Base-by-base conservation (phyloP, 1,140 invertebrate genomes). In the Drosophila micromelanica region DNA sequence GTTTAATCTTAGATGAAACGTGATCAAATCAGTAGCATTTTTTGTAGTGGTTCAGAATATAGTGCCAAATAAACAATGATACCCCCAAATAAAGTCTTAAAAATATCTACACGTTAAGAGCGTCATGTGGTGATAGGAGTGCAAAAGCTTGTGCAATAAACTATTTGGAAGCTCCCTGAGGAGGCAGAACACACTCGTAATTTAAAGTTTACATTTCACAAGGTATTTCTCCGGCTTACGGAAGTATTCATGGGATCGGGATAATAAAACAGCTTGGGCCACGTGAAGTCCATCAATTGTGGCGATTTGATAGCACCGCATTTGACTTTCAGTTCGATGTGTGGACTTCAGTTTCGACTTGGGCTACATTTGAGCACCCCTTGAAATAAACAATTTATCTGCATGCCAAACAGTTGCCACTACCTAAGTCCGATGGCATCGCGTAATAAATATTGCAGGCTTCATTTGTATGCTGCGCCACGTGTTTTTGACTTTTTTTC, bases 381-480 rank as follows among this genome's bases (percentile, higher is more conserved):
- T 59, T 70, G 64, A 80, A 64, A 65, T 68, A 11, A 11, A 45
- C 59, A 61, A 77, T 70, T 49, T 52, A 64, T 45, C 48, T 48
- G 45, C 45, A 60, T 35, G 49, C 35, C 61, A 15, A 63, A 35
- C 48, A 57, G 68, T 77, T 74, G 63, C 11, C 48, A 65, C 67
- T 65, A 70, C 48, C 60, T 69, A 42, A 51, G 63, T 3, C 38
- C 30, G 42, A 32, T 37, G 51, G 73, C 42, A 38, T 57, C 45
- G 67, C 46, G 57, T 71, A 61, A 87, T 87, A 81, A 86, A 86
- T 86, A 82, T 86, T 86, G 81, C 78, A 87, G 23, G 55, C 65
- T 57, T 77, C 80, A 87, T 86, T 86, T 86, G 78, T 87, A 87
- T 87, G 78, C 84, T 48, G 8, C 11, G 71, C 74, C 76, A 86